A percentile compares a stretch with the other conserved stretches of the same genome.
Conservation (phyloP, 2,113 vertebrate genomes). For the Alaudala cheleensis region DNA sequence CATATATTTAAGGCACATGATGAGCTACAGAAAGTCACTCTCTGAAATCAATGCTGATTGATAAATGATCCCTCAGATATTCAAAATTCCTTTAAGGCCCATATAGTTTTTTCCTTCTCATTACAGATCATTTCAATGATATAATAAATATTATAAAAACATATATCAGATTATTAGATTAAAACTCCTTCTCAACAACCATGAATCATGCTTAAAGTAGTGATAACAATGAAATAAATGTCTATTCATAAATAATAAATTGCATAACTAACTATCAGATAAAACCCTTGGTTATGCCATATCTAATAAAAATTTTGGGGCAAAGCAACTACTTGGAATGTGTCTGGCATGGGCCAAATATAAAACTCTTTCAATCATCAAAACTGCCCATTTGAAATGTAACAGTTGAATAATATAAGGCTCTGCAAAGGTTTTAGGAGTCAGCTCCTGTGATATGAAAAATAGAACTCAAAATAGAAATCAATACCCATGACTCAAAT, state of each 20-base stretch:
- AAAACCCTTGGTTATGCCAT: neutral
- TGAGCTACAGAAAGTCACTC: neutral
- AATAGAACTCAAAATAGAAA: neutral
- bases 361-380: neutral
- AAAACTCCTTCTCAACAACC: neutral
- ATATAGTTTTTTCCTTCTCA: neutral
- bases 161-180: neutral
- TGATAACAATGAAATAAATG: neutral
- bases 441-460: neutral
- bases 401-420: neutral
- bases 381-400: neutral
- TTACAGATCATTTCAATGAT: neutral
- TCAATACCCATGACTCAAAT: neutral
- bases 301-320: neutral
- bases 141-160: constrained; percentile 8
- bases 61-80: neutral
- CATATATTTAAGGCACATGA: neutral
- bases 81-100: neutral
- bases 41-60: neutral
- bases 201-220: neutral
- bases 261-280: neutral
- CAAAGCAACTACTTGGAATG: neutral
- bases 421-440: neutral
- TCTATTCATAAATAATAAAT: neutral
- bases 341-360: neutral